A percentile compares a stretch with the other conserved stretches of the same genome.
Evolutionary conservation across 2,888 invertebrate species (phyloP).

Genomic region (Barypeithes pellucidus): DNA sequence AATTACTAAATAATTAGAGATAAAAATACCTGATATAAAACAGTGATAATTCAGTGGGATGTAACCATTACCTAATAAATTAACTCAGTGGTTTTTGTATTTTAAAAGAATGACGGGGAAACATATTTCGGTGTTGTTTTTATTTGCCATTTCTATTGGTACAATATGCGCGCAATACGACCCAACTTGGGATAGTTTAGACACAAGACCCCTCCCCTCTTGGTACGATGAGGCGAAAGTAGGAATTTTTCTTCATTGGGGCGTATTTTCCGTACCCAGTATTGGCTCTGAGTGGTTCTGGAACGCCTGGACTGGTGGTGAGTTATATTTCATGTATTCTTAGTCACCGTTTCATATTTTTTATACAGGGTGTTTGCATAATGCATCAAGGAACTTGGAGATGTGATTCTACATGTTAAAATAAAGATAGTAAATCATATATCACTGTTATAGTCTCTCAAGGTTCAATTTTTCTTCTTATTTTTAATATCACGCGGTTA

Average conservation of each 20-base stretch:
- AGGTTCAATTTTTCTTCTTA: no score
- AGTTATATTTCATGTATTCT: no score
- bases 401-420: no score
- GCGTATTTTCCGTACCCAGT: slow-evolving; percentile 92
- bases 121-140: not conserved
- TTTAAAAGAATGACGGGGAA: not conserved
- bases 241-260: slow-evolving; percentile 96
- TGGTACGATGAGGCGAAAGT: slow-evolving; percentile 95
- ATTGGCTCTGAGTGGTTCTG: slow-evolving; percentile 95
- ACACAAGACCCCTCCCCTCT: slow-evolving; percentile 84
- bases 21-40: not conserved
- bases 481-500: no score
- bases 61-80: no score
- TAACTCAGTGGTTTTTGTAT: no score
- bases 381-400: no score
- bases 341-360: no score
- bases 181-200: slow-evolving; percentile 89
- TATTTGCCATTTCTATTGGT: not conserved
- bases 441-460: no score
- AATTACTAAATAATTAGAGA: not conserved
- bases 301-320: slow-evolving; percentile 78
- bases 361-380: no score
- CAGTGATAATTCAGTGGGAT: not conserved
- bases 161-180: slow-evolving; percentile 70
- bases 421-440: no score